Percentiles rank a stretch among this genome's conserved stretches.
phyloP scores from a whole-genome alignment of 2,888 invertebrate genomes.

The Eristalis intricaria region DNA sequence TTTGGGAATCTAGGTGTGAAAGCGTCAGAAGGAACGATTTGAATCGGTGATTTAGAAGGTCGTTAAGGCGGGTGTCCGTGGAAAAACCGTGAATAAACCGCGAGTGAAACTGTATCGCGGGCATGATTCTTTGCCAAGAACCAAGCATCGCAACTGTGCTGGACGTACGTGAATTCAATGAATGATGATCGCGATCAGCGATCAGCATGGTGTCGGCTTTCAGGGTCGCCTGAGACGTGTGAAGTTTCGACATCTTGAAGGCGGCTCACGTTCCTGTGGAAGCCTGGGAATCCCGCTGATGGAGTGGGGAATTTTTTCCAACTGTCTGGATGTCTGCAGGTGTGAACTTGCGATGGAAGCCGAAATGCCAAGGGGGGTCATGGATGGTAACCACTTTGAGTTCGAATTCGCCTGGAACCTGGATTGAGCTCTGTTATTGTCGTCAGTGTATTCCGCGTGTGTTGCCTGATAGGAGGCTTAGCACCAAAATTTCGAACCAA shows the following conservation, averaged over 20 bases:
- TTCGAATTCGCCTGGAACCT: no score
- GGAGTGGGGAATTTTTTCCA: neutral
- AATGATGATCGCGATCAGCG: neutral
- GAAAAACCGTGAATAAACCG: neutral
- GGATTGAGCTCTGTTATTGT: no score
- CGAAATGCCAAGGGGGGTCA: no score
- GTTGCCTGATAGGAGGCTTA: no score
- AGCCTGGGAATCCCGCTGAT: neutral
- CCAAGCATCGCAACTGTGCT: neutral
- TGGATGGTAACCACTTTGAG: no score
- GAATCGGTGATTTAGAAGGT: neutral
- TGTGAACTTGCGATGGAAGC: no score
- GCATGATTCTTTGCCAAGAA: neutral
- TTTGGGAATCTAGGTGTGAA: conserved; percentile 12
- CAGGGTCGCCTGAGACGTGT: neutral
- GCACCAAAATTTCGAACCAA: no score
- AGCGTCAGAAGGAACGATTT: neutral
- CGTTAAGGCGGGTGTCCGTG: neutral
- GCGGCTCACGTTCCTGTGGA: neutral
- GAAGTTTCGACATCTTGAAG: neutral
- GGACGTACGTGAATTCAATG: neutral
- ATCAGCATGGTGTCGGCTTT: neutral
- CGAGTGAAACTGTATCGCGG: neutral
- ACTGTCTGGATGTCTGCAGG: neutral
- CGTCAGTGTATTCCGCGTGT: no score